Evolutionary conservation across 2,888 invertebrate species (phyloP), one percentile per base, ranked within the genome.

Genomic region (Parasteatoda lunata): DNA sequence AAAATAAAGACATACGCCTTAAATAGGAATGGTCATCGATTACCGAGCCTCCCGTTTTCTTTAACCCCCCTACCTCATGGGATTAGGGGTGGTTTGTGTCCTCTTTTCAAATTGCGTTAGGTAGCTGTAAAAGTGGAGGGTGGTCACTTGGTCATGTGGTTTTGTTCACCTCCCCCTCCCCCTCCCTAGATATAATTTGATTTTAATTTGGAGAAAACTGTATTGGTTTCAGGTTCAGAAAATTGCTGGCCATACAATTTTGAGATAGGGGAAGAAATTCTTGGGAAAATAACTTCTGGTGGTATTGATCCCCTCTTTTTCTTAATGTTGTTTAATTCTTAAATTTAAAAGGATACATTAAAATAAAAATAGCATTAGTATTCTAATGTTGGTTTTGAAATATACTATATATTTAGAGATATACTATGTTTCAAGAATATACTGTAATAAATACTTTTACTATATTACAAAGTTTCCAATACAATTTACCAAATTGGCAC

Each of bases 21-120:
- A 80, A 85, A 85, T 85, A 85, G 72, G 76, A 80, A 80, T 77
- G 78, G 84, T 73, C 79, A 84, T 84, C 84, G 84, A 84, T 84
- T 84, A 79, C 11, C 65, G 47, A 65, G 68, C 72, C 64, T 54
- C 84, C 78, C 59, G 54, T 69, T 72, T 51, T 66, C 9, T 52
- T 79, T 15, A 69, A 13, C 54, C 59, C 15, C 47, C 64, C 48
- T 47, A 8, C 65, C 75, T 13, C 79, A 71, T 30, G 69, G 78
- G 78, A 78, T 84, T 72, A 84, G 75, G 69, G 78, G 79, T 52
- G 75, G 79, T 71, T 59, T 68, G 51, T 47, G 51, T 73, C 52
- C 51, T 52, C 54, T 72, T 76, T 75, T 47, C 9, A 9, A n/a
- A 59, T 59, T 9, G 59, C 59, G 9, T 9, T 68, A 68, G 66